These are phyloP conservation scores for Drosophila fungiperda DNA, from an alignment of 2,888 invertebrate genomes.

Conservation along the genomic window DNA sequence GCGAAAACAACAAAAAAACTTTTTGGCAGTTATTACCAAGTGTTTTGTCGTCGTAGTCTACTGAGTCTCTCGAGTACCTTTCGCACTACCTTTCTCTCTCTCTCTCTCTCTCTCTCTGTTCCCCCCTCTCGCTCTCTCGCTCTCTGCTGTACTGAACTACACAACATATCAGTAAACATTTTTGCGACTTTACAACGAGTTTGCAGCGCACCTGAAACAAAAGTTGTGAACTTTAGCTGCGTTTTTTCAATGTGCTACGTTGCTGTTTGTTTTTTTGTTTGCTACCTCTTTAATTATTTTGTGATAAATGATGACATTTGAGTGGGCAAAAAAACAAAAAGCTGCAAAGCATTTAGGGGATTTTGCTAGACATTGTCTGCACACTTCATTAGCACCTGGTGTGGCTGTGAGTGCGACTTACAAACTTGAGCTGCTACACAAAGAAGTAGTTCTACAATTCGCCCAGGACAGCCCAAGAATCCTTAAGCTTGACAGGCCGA, in stretches of 20 bases:
- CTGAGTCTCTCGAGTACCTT: constrained; percentile 35
- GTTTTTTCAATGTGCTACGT: constrained; percentile 49
- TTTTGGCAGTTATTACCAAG: constrained; percentile 81
- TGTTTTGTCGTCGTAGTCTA: constrained; percentile 74
- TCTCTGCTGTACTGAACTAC: constrained; percentile 29
- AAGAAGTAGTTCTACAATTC: constrained; percentile 16
- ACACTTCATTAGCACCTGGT: constrained; percentile 79
- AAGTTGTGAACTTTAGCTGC: constrained; percentile 60
- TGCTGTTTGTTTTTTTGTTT: constrained; percentile 4
- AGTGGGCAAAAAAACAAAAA: constrained; percentile 50
- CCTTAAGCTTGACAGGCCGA: constrained; percentile 64
- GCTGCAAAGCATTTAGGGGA: constrained; percentile 29
- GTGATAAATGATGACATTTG: constrained; percentile 84
- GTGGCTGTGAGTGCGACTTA: constrained; percentile 33
- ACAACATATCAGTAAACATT: constrained; percentile 79
- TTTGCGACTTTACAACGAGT: constrained; percentile 74
- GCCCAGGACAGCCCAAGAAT: constrained; percentile 5
- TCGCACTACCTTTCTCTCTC: not conserved
- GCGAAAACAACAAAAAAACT: constrained; percentile 62
- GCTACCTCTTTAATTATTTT: constrained; percentile 82
- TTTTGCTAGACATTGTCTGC: constrained; percentile 40
- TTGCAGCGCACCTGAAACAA: constrained; percentile 76
- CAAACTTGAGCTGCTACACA: constrained; percentile 46
- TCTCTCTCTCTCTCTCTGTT: not conserved
- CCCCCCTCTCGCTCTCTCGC: not conserved